Conservation (phyloP, 1,140 invertebrate species). For the Papilio polytes region DNA sequence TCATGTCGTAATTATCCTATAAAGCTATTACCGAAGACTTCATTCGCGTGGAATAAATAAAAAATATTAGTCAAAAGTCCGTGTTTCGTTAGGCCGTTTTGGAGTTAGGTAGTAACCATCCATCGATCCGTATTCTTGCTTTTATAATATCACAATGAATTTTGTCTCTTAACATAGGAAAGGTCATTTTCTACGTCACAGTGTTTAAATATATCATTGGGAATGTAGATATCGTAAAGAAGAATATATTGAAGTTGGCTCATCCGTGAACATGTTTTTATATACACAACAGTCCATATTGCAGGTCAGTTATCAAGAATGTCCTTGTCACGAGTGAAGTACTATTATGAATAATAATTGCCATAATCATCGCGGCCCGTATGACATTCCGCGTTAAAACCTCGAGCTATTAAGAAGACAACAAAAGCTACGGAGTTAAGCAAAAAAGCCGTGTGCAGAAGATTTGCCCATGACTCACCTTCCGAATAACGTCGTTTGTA, state of each 20-base stretch:
- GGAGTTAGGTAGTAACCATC: too few relatives aligned
- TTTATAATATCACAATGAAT: too few relatives aligned
- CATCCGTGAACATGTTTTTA: slow-evolving; percentile 7
- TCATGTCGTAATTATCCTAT: too few relatives aligned
- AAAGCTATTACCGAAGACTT: not conserved
- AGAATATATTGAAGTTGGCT: not conserved
- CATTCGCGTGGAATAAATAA: not conserved
- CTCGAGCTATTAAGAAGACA: not conserved
- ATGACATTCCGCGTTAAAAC: slow-evolving; percentile 31
- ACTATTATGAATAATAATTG: slow-evolving; percentile 33
- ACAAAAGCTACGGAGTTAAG: not conserved
- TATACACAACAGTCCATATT: slow-evolving; percentile 1
- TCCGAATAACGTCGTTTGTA: too few relatives aligned
- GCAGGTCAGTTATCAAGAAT: slow-evolving; percentile 37
- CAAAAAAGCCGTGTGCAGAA: not conserved
- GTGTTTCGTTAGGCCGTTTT: too few relatives aligned
- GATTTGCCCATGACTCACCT: too few relatives aligned
- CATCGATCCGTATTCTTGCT: too few relatives aligned
- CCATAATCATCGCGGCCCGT: slow-evolving; percentile 32
- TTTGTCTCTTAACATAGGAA: too few relatives aligned
- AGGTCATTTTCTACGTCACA: too few relatives aligned
- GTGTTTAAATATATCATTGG: too few relatives aligned
- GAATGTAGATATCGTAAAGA: too few relatives aligned
- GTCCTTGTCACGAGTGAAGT: slow-evolving; percentile 31
- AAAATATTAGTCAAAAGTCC: too few relatives aligned